Evolutionary conservation across 2,888 invertebrate species (phyloP), one percentile per base, ranked within the genome.

Genomic region (Agapostemon virescens): DNA sequence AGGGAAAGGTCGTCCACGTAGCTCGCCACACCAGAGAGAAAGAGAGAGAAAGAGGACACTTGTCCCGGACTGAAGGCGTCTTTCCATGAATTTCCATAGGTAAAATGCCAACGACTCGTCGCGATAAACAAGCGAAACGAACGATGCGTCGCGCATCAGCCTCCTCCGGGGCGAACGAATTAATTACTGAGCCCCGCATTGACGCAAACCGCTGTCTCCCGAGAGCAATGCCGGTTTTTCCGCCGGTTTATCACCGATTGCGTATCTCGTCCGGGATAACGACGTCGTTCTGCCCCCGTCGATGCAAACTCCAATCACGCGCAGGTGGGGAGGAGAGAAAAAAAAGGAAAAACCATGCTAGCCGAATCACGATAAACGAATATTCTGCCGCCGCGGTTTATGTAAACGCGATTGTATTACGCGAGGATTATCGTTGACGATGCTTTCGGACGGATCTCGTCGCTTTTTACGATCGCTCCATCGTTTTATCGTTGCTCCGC

Each of bases 221-320:
- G 30, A 52, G 68, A 42, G 36, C 69, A 49, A 45, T 30, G 23
- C 26, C 1, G 23, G 67, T 42, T 42, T 33, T 36, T 11, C n/a
- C n/a, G 49, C 30, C 26, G 23, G 26, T 52, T 72, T 79, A 79
- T 79, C 79, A 9, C n/a, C 36, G 30, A 67, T 67, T n/a, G n/a
- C 66, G 20, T 64, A 78, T 49, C 26, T 26, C 45, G 42, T 42
- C 26, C 5, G 9, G 2, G 79, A 70, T 72, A 79, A 79, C 67
- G 45, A 30, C 36, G 36, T n/a, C 36, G 63, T 33, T 20, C 36
- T 6, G 36, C n/a, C n/a, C 4, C 13, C 13, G n/a, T 36, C n/a
- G 33, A n/a, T 36, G 11, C 36, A 13, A 63, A 63, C 20, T 33
- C 20, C 63, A n/a, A 63, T 36, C 13, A 13, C 20, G 13, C 13